Evolutionary conservation across 2,888 invertebrate species (phyloP), one percentile per base, ranked within the genome.

Genomic region (Himalopsyche tibetana): DNA sequence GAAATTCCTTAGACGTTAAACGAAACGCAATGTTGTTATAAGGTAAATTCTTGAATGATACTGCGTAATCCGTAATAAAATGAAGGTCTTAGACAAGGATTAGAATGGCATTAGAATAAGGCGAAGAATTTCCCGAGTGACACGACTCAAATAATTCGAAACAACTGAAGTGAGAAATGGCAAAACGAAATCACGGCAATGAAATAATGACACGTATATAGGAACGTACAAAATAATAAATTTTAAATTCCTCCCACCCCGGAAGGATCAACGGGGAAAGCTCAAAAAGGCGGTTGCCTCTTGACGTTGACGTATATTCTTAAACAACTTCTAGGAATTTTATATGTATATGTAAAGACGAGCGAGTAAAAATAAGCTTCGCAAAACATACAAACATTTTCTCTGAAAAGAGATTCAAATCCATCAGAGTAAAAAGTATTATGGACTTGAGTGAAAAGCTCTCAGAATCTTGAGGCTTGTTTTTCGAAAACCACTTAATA

Each of bases 21-120:
- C 15, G 63, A 19, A 11, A 19, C 63, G 11, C 19, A 15, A 63
- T 63, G 63, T 19, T 63, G 63, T 63, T 28, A 28, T 15, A 63
- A 19, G 63, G n/a, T 63, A 19, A 63, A 19, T n/a, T 19, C 63
- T 19, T 63, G 63, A 63, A 63, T 63, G 19, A 63, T 63, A 19
- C n/a, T 63, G 28, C 6, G 63, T 63, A 63, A 63, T 63, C 63
- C 19, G 19, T 63, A 63, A 63, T 63, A 63, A 63, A 63, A 63
- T 28, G 63, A 63, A 63, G 19, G 28, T 63, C 63, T 63, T 63
- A 63, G 63, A 63, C 63, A 11, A 28, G 19, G 28, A 63, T 63
- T 63, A 63, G 63, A 63, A 63, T 63, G 28, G 63, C 63, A 63
- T 63, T 63, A 63, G 63, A 63, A 11, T 63, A 63, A 63, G 63